Evolutionary conservation across 2,113 vertebrate species (phyloP).

Genomic region (Proteles cristata): DNA sequence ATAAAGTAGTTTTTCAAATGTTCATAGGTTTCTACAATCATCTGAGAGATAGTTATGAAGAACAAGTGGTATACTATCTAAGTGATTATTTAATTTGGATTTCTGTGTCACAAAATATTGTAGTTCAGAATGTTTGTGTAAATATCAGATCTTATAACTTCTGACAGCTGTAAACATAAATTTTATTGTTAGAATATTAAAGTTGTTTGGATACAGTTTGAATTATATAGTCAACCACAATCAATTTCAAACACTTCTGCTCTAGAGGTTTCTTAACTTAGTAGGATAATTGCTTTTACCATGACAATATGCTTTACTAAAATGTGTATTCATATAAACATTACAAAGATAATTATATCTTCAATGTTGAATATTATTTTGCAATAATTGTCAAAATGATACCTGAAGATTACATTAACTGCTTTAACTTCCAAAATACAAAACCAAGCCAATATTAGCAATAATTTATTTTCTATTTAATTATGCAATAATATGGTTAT

Average conservation of each 20-base stretch:
- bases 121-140: background rate
- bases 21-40: background rate
- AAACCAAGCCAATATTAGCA: background rate
- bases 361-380: background rate
- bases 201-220: background rate
- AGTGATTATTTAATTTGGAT: background rate
- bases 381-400: background rate
- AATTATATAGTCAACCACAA: background rate
- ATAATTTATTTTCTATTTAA: background rate
- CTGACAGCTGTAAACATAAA: background rate
- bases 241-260: background rate
- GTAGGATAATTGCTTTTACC: background rate
- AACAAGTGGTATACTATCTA: background rate
- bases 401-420: background rate
- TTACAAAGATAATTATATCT: background rate
- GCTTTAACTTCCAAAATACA: background rate
- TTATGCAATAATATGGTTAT: background rate
- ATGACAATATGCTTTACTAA: background rate
- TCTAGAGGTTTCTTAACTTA: background rate
- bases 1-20: background rate
- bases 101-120: background rate
- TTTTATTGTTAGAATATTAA: background rate
- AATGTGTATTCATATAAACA: background rate
- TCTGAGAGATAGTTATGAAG: background rate
- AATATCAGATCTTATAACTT: background rate